Evolutionary conservation across 2,113 vertebrate genomes (phyloP).

Genomic region (Chinchilla lanigera): DNA sequence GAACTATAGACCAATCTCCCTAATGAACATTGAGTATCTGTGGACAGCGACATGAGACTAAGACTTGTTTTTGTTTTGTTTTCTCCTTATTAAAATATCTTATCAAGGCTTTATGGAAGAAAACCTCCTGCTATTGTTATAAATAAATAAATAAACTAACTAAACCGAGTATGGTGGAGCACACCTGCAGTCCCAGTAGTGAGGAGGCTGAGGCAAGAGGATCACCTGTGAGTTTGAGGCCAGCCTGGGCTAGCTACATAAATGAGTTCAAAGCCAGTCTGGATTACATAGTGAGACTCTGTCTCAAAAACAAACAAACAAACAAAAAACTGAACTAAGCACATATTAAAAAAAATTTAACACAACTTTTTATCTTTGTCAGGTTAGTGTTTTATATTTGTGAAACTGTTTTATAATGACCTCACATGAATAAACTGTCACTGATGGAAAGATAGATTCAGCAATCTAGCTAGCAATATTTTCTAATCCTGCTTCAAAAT

Average conservation of each 20-base stretch:
- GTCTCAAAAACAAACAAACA: background rate
- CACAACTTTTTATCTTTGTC: background rate
- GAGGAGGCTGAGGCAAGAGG: background rate
- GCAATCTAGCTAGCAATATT: constrained; percentile 23
- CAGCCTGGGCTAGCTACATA: background rate
- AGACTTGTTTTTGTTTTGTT: constrained; percentile 78
- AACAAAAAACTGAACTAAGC: background rate
- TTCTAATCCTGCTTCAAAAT: constrained; percentile 15
- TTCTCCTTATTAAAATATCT: constrained; percentile 91
- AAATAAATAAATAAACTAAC: too few relatives aligned
- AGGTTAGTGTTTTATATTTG: background rate
- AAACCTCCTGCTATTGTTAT: constrained; percentile 82
- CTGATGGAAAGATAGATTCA: constrained; percentile 18
- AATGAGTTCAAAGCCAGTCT: too few relatives aligned
- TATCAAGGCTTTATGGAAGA: constrained; percentile 89
- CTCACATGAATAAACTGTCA: constrained; percentile 7
- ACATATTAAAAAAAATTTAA: background rate
- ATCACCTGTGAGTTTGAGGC: background rate
- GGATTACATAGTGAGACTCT: background rate
- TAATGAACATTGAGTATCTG: too few relatives aligned
- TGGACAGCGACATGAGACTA: constrained; percentile 92
- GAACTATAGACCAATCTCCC: too few relatives aligned
- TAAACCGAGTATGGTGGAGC: background rate
- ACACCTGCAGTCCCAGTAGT: background rate
- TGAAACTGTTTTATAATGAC: background rate